These are phyloP conservation scores for Oryzias dopingdopingensis DNA, from an alignment of 2,797 vertebrate species.

Conservation along the genomic window DNA sequence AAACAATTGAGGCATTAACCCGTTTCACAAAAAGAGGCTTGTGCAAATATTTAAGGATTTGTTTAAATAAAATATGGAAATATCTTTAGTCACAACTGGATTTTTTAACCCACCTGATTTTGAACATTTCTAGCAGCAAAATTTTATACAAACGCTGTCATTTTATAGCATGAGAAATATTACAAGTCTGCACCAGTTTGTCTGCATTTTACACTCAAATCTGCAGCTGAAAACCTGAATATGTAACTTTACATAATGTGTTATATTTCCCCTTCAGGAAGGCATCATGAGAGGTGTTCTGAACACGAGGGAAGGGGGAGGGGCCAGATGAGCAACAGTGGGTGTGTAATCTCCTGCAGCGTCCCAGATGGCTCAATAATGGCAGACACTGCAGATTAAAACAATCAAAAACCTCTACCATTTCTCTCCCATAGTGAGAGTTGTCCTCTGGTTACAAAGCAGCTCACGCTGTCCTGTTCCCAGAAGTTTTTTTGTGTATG, in stretches of 20 bases:
- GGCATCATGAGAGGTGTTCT: conserved; percentile 42
- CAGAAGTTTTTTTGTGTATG: conserved; percentile 14
- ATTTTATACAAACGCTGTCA: too few relatives aligned
- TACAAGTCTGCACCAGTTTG: neutral
- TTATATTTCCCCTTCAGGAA: conserved; percentile 25
- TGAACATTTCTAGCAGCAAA: too few relatives aligned
- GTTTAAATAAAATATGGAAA: too few relatives aligned
- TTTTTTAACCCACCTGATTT: too few relatives aligned
- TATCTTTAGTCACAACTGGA: too few relatives aligned
- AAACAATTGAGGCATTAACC: neutral
- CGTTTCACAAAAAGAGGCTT: too few relatives aligned
- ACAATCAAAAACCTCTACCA: conserved; percentile 62
- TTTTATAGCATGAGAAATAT: too few relatives aligned
- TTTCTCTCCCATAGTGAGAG: conserved; percentile 26
- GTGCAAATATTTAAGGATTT: too few relatives aligned
- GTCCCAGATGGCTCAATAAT: conserved; percentile 77
- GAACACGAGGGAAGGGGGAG: conserved; percentile 35
- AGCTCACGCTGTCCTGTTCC: conserved; percentile 24
- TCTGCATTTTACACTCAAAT: neutral
- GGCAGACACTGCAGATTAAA: conserved; percentile 73
- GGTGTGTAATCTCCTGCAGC: conserved; percentile 76
- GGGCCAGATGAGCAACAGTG: conserved; percentile 54
- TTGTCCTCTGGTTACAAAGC: conserved; percentile 28
- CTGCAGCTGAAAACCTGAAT: neutral
- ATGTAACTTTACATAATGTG: conserved; percentile 21